Base-by-base conservation (phyloP, 2,888 invertebrate genomes). In the Orchestes rusci region DNA sequence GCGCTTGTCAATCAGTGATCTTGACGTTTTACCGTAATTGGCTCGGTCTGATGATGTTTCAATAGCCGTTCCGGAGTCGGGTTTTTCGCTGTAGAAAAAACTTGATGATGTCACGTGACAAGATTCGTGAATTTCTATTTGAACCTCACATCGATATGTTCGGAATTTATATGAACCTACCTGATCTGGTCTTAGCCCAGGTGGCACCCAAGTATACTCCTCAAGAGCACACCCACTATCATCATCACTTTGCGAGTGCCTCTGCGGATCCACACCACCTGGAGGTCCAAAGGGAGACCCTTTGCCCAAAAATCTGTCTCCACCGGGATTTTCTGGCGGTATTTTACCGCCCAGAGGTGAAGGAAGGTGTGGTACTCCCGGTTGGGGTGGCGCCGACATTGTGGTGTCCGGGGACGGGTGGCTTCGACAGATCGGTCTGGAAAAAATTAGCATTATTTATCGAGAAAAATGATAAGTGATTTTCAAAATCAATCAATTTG, bases 151-250 rank as follows among this genome's bases (percentile, higher is more conserved):
- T n/a, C n/a, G n/a, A n/a, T n/a, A n/a, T n/a, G n/a, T n/a, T n/a
- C n/a, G n/a, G n/a, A n/a, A n/a, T n/a, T n/a, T n/a, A n/a, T n/a
- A n/a, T n/a, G n/a, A n/a, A n/a, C n/a, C 70, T 68, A 96, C 96
- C 83, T 95, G 94, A 72, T 96, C 95, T 1, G 96, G 94, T 65
- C 94, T 80, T 12, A 96, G 73, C 50, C 95, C 95, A 2, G 92
- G 91, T 28, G 97, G 97, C 51, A 96, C 91, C 96, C 96, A 97
- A 2, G 94, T 93, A 69, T 95, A 96, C 69, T 97, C 96, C 67
- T 97, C 96, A 53, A 97, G 72, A 16, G 95, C 95, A 67, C 96
- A 97, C 7, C 97, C 96, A 41, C 92, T 92, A 70, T 97, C 97
- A 66, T 96, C 95, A 67, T 97, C 97, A 51, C 91, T 92, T 67